These are phyloP conservation scores for Tyto alba DNA, from an alignment of 2,113 vertebrate species.

Conservation along the genomic window DNA sequence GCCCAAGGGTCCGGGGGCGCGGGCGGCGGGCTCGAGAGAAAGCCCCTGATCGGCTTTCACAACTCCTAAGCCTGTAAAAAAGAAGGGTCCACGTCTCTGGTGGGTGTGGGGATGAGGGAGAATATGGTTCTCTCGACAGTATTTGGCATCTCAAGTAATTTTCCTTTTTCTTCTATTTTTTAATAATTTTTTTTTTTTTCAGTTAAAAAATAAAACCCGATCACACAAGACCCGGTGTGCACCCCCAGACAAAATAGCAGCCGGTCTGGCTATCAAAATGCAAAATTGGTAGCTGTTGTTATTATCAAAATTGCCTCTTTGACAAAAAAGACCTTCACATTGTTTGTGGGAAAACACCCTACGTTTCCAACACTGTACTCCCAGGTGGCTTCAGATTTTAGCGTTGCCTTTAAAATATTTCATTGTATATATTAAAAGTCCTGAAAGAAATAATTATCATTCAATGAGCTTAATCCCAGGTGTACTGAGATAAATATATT, in stretches of 20 bases:
- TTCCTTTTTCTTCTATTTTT: slow-evolving; percentile 25
- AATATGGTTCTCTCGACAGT: slow-evolving; percentile 22
- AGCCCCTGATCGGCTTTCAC: neutral
- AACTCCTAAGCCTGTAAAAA: slow-evolving; percentile 46
- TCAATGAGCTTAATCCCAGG: slow-evolving; percentile 23
- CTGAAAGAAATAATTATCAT: slow-evolving; percentile 46
- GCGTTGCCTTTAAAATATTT: slow-evolving; percentile 42
- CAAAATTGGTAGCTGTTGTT: slow-evolving; percentile 51
- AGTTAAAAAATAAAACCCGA: slow-evolving; percentile 36
- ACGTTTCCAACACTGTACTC: slow-evolving; percentile 45
- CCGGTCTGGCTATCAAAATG: slow-evolving; percentile 39
- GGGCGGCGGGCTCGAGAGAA: neutral
- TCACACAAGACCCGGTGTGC: neutral
- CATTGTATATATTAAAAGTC: slow-evolving; percentile 60
- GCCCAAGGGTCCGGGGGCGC: slow-evolving; percentile 24
- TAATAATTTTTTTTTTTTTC: neutral
- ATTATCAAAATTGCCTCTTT: slow-evolving; percentile 56
- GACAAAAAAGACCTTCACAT: slow-evolving; percentile 43
- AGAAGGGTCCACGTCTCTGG: slow-evolving; percentile 20
- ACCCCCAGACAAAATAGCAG: slow-evolving; percentile 44
- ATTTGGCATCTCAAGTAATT: slow-evolving; percentile 52
- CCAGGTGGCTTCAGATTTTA: slow-evolving; percentile 35
- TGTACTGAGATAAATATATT: slow-evolving; percentile 42
- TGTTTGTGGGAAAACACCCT: slow-evolving; percentile 55
- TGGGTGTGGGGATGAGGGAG: neutral